phyloP scores from a whole-genome alignment of 1,140 invertebrate genomes.

The Elymnias hypermnestra region DNA sequence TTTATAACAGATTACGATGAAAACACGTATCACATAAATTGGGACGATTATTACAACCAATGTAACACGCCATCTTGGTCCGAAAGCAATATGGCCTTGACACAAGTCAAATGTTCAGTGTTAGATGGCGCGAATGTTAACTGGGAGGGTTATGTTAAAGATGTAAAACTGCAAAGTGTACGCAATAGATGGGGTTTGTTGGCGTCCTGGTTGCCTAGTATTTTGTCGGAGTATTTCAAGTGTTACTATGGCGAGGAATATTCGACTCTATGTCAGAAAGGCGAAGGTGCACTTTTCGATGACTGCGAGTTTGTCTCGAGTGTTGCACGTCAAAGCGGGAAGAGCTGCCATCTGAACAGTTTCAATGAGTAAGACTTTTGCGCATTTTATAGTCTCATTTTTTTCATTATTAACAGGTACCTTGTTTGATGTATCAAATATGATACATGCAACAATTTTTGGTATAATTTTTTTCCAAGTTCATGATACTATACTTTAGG shows the following conservation, averaged over 20 bases:
- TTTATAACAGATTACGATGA: constrained; percentile 54
- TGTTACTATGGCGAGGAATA: constrained; percentile 84
- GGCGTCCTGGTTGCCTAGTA: constrained; percentile 77
- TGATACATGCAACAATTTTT: too few species aligned
- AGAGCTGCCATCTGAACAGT: constrained; percentile 81
- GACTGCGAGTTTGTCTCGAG: constrained; percentile 76
- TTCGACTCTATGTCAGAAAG: constrained; percentile 68
- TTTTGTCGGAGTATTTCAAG: constrained; percentile 77
- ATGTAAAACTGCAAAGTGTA: constrained; percentile 79
- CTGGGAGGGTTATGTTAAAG: constrained; percentile 85
- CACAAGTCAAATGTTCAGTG: constrained; percentile 82
- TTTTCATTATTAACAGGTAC: too few species aligned
- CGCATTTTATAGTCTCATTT: too few species aligned
- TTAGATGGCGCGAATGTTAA: constrained; percentile 80
- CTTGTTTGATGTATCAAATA: too few species aligned
- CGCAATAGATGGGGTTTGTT: constrained; percentile 79
- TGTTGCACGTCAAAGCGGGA: constrained; percentile 71
- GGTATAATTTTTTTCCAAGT: too few species aligned
- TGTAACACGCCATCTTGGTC: constrained; percentile 83
- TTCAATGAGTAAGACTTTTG: constrained; percentile 78
- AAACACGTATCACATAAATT: constrained; percentile 61
- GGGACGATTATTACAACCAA: constrained; percentile 84
- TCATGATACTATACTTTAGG: too few species aligned
- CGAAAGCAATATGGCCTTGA: constrained; percentile 79
- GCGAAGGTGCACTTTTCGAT: constrained; percentile 54